Base-by-base conservation (phyloP, 2,797 vertebrate species). In the Coluber constrictor region DNA sequence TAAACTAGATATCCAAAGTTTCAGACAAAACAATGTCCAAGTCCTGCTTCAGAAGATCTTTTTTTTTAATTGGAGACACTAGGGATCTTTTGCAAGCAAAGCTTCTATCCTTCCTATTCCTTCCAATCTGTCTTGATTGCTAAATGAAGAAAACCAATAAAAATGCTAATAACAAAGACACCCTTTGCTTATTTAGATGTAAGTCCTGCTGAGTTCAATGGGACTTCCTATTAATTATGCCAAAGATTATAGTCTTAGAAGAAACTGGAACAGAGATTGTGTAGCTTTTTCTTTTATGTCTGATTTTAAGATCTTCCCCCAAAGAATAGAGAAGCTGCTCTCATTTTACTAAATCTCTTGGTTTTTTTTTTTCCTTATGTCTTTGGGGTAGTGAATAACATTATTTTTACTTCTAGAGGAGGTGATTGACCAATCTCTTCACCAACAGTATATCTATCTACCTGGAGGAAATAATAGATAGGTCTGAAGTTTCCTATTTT, bases 191-290 rank as follows among this genome's bases (percentile, higher is more conserved):
- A 90, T 86, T 90, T 55, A 92, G 87, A 61, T 54, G 13, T 90
- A 83, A 83, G 74, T 25, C 74, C 74, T 83, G 74, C 37, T 83
- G 74, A 83, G 74, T 83, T 83, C 37, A 86, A 29, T 60, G 88
- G 88, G 88, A 90, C 92, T 86, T 90, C 32, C 57, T 86, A 86
- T 86, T 92, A 92, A 92, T 92, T 92, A 92, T 89, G 88, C 47
- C 61, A 43, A 61, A 90, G 88, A 92, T 92, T 90, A 92, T 90
- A 86, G 70, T 83, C 92, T 92, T 90, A 87, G 59, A 87, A 90
- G 92, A 83, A 55, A 90, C 32, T 56, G n/a, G 29, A 89, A 92
- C 59, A 51, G 66, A 74, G 79, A 60, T 89, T 88, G 87, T 92
- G 87, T 70, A 32, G 79, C 59, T 56, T 70, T 66, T 57, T 90